Evolutionary conservation across 64 coral and sea anemone species (phyloP), one percentile per base, ranked within the genome.

Genomic region (Exaiptasia diaphana): DNA sequence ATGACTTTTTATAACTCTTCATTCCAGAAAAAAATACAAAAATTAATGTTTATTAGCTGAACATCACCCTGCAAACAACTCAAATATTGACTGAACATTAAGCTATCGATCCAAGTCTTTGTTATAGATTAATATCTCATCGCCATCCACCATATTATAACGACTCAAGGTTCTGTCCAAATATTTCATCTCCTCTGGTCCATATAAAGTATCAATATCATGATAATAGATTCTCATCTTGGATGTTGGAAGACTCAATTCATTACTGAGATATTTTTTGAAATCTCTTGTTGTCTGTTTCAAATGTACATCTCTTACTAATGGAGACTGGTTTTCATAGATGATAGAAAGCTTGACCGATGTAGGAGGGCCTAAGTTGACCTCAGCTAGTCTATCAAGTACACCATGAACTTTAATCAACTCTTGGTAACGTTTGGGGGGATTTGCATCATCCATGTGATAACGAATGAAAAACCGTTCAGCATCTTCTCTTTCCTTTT

Each of bases 381-480:
- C 75, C 0, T 99, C 85, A 18, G 81, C 95, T 11, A 99, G 56
- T 70, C 72, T 68, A 33, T 82, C 65, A 21, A 99, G 76, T 27
- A 81, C 69, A 3, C 95, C 95, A 39, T 93, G 68, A 28, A 30
- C 41, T 29, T 56, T 38, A 27, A 85, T 88, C 1, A 97, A 12
- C 44, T 91, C 83, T 17, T 30, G 85, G 34, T 88, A 79, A 11
- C 93, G 55, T 29, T 44, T 62, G 20, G 89, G 89, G 0, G 88
- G 84, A 25, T 77, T 74, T 27, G 87, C 43, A 7, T 61, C 76
- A 61, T 92, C 80, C 80, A 92, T 88, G 30, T 80, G 80, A 30
- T 61, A 43, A 9, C 95, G 79, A 77, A 99, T 89, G 17, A 99
- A 99, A 71, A 89, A 80, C 10, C 95, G 54, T 34, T 99, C 90